phyloP scores from a whole-genome alignment of 2,888 invertebrate species.

The Hemaris fuciformis region DNA sequence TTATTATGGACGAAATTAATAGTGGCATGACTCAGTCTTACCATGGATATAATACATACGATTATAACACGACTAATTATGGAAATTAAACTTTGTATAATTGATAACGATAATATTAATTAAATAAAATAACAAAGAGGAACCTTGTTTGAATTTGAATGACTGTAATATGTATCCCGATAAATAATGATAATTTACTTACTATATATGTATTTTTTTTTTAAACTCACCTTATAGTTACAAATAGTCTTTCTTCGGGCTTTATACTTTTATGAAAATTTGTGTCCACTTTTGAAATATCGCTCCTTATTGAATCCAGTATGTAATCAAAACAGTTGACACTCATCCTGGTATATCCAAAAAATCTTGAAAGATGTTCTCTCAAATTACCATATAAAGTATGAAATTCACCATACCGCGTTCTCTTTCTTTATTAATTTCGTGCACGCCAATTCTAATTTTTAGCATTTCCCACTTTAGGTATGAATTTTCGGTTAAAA shows the following conservation, averaged over 20 bases:
- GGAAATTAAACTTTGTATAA: too few relatives aligned
- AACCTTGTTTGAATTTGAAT: neutral
- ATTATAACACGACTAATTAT: conserved; percentile 31
- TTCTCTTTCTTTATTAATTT: conserved; percentile 12
- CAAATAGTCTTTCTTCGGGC: neutral
- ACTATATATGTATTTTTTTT: too few relatives aligned
- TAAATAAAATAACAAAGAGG: conserved; percentile 14
- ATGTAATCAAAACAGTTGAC: too few relatives aligned
- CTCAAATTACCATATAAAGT: too few relatives aligned
- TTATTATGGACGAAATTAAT: conserved; percentile 34
- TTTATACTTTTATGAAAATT: neutral
- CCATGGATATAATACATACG: conserved; percentile 32
- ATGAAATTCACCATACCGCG: too few relatives aligned
- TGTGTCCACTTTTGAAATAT: neutral
- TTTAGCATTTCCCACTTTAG: conserved; percentile 31
- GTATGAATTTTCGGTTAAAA: too few relatives aligned
- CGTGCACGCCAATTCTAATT: conserved; percentile 30
- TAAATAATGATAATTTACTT: too few relatives aligned
- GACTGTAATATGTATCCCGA: too few relatives aligned
- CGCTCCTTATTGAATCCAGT: too few relatives aligned
- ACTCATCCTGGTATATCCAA: too few relatives aligned
- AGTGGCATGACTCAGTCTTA: conserved; percentile 30
- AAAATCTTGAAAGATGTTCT: too few relatives aligned
- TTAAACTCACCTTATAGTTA: neutral
- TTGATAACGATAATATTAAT: too few relatives aligned